Evolutionary conservation across 37 sponge, comb jelly and placozoan species (phyloP).

Genomic region (Agelas oroides): DNA sequence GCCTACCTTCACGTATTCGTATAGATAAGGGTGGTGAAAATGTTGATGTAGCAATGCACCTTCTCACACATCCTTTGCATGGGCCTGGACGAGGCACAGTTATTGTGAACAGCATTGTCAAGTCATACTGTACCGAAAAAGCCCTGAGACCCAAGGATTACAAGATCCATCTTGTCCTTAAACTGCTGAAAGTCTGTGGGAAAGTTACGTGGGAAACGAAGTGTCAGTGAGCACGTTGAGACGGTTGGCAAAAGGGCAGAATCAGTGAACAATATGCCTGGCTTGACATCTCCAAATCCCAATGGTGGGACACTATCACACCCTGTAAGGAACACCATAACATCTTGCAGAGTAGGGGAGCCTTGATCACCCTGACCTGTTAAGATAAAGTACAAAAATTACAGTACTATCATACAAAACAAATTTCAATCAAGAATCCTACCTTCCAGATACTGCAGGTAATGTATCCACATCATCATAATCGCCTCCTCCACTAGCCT

Average conservation of each 20-base stretch:
- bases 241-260: not conserved
- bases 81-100: too few relatives aligned
- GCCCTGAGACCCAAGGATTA: constrained; percentile 10
- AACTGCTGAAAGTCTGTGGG: not conserved
- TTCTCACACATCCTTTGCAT: too few relatives aligned
- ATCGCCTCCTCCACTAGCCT: not conserved
- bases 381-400: not conserved
- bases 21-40: too few relatives aligned
- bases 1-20: too few relatives aligned
- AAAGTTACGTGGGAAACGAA: not conserved
- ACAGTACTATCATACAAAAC: not conserved
- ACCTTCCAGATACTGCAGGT: constrained; percentile 26
- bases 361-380: not conserved
- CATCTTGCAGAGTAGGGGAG: constrained; percentile 13
- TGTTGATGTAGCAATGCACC: too few relatives aligned
- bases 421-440: too few relatives aligned
- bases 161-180: constrained; percentile 16
- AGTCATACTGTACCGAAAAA: too few relatives aligned
- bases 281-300: constrained; percentile 1
- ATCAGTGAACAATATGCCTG: not conserved
- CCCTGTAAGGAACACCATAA: constrained; percentile 16
- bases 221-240: constrained; percentile 16
- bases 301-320: constrained; percentile 14
- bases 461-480: not conserved
- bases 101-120: too few relatives aligned